Evolutionary conservation across 1,140 invertebrate species (phyloP), one percentile per base, ranked within the genome.

Genomic region (Drosophila triauraria): DNA sequence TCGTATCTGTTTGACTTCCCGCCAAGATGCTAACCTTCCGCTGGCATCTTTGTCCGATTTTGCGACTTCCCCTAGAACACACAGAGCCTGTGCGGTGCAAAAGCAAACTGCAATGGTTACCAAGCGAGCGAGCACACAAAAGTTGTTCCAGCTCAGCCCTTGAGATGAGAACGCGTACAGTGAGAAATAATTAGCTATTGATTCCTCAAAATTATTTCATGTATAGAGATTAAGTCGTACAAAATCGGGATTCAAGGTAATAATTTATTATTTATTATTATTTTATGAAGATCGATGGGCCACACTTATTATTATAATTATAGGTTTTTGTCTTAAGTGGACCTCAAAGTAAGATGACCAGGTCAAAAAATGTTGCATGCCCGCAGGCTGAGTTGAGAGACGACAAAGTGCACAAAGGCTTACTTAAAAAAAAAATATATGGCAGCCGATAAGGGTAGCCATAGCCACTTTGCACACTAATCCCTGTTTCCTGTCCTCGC

Each of bases 301-400:
- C 32, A 20, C 32, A 0, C 8, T 32, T 9, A 2, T 32, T 10
- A 32, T 32, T 6, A 27, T 27, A 43, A 43, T n/a, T 17, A 13
- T 62, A 13, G 40, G 20, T 10, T 61, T 35, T 17, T 44, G 51
- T 30, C 15, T 43, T 2, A 12, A 17, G 54, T 64, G 61, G 25
- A 23, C 12, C 5, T 1, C 32, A 17, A 40, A 42, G 48, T 40
- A 40, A 43, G 25, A 13, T 57, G 42, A 35, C 25, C 56, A 42
- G 47, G 42, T 15, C 48, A 65, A 70, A 74, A 72, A 80, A 51
- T 79, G 82, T 81, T 75, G 78, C 69, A 81, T 64, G 44, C 72
- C 47, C 25, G 17, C 17, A 12, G 51, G 48, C 42, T 47, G 44
- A 59, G 46, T 50, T 44, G 40, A 25, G 48, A 63, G 68, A 50